Conservation (phyloP, 1,140 invertebrate species). For the Aphelenchoides fujianensis region DNA sequence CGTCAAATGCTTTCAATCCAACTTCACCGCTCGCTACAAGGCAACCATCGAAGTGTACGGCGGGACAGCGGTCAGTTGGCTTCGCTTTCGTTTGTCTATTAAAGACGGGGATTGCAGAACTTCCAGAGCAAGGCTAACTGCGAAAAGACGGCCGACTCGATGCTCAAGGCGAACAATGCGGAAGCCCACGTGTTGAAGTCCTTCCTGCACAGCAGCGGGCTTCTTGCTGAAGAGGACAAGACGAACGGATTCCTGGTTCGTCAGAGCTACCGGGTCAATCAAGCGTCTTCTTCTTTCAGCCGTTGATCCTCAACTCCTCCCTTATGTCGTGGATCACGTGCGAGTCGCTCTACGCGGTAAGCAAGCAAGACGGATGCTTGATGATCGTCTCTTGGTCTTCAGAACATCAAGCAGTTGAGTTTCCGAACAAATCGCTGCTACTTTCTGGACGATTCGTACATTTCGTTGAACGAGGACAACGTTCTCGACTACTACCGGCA, state of each 20-base stretch:
- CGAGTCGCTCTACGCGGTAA: slow-evolving; percentile 3
- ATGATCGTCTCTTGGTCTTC: no score
- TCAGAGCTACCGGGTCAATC: no score
- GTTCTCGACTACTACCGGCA: not conserved
- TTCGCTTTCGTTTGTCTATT: no score
- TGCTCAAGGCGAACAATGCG: not conserved
- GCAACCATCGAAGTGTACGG: not conserved
- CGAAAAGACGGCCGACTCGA: not conserved
- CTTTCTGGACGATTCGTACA: slow-evolving; percentile 13
- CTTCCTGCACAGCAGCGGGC: not conserved
- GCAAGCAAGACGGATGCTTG: no score
- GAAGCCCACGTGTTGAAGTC: not conserved
- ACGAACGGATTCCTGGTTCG: not conserved
- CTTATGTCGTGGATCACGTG: slow-evolving; percentile 12
- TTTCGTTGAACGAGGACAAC: not conserved
- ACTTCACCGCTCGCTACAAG: not conserved
- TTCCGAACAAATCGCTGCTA: slow-evolving; percentile 3
- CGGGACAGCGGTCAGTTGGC: no score
- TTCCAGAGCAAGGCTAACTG: not conserved
- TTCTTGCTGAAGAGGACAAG: not conserved
- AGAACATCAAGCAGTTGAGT: no score
- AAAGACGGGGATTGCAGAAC: no score
- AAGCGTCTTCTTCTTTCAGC: no score
- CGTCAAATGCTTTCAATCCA: not conserved
- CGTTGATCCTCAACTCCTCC: not conserved